Evolutionary conservation across 1,140 invertebrate genomes (phyloP).

Genomic region (Penaeus japonicus): DNA sequence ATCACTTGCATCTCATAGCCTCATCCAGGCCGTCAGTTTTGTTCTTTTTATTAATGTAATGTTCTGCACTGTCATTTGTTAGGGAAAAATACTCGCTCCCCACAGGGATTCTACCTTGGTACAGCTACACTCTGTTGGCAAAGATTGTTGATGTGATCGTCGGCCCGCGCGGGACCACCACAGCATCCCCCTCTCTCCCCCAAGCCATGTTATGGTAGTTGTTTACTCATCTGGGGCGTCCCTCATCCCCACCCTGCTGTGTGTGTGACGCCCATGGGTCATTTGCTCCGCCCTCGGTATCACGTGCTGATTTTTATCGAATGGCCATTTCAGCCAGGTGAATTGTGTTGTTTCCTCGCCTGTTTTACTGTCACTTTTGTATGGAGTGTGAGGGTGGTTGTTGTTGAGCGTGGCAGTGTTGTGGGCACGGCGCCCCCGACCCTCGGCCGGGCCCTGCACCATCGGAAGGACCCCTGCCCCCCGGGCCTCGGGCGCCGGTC

Average conservation of each 20-base stretch:
- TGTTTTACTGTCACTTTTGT: conserved; percentile 14
- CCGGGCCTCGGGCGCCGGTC: background rate
- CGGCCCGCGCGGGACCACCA: background rate
- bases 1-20: conserved; percentile 33
- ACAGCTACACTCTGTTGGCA: conserved; percentile 26
- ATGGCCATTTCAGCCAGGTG: conserved; percentile 7
- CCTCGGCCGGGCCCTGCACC: background rate
- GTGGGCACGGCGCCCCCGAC: background rate
- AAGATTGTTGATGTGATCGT: conserved; percentile 27
- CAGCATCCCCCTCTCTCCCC: background rate
- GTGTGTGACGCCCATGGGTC: conserved; percentile 2
- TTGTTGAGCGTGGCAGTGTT: background rate
- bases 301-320: too few relatives aligned
- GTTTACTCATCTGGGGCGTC: background rate
- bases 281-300: conserved; percentile 18
- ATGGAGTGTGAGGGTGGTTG: conserved; percentile 25
- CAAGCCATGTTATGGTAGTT: conserved; percentile 20
- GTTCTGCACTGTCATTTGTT: conserved; percentile 43
- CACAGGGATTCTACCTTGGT: conserved; percentile 4
- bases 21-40: conserved; percentile 4
- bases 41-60: conserved; percentile 37
- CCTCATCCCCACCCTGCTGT: background rate
- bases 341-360: background rate
- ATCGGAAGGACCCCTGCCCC: background rate
- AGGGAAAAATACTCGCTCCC: conserved; percentile 45